Conservation (phyloP, 2,797 vertebrate genomes). For the Dicrostonyx torquatus region DNA sequence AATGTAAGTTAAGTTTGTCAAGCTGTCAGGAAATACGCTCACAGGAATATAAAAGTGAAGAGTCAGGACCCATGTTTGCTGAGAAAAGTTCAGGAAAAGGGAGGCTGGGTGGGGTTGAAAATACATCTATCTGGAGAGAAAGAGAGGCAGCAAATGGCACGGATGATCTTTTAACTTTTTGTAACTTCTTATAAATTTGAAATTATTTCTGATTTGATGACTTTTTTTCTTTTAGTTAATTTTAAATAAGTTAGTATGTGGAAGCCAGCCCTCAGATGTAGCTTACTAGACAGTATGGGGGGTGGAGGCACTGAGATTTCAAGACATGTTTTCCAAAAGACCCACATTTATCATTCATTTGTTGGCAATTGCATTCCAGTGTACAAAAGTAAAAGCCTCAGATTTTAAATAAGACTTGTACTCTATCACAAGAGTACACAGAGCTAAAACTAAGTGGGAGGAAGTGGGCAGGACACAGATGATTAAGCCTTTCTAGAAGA, state of each 20-base stretch:
- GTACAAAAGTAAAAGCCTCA: constrained; percentile 53
- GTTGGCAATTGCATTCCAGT: constrained; percentile 9
- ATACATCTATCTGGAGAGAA: not conserved
- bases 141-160: constrained; percentile 18
- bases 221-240: not conserved
- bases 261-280: constrained; percentile 43
- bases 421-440: constrained; percentile 44
- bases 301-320: constrained; percentile 7
- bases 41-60: not conserved
- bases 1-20: constrained; percentile 22
- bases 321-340: constrained; percentile 41
- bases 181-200: constrained; percentile 42
- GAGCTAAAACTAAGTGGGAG: constrained; percentile 24
- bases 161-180: constrained; percentile 19
- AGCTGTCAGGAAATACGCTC: not conserved
- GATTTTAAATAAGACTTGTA: constrained; percentile 64
- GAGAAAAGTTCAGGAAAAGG: constrained; percentile 5
- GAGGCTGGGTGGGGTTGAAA: not conserved
- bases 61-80: not conserved
- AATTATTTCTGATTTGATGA: constrained; percentile 44
- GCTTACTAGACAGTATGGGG: constrained; percentile 37
- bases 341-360: constrained; percentile 24
- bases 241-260: constrained; percentile 37
- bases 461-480: not conserved
- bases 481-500: constrained; percentile 15